Conservation (phyloP, 2,797 vertebrate species). For the Decapterus maruadsi region DNA sequence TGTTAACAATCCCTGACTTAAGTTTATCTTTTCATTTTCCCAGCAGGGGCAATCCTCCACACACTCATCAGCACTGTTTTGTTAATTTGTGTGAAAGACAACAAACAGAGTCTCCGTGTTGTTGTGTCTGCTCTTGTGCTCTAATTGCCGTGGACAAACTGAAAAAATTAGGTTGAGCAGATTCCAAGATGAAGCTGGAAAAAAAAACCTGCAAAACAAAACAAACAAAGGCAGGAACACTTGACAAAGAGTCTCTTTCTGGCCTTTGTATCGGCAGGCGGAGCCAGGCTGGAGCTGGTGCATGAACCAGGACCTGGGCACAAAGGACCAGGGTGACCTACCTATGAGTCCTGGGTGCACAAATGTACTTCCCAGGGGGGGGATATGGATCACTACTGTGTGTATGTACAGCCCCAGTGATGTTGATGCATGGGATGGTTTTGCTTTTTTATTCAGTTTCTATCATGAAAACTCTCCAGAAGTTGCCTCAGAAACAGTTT, state of each 20-base stretch:
- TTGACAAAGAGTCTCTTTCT: slow-evolving; percentile 41
- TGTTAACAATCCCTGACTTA: not conserved
- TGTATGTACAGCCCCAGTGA: too few relatives aligned
- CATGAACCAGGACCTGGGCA: too few relatives aligned
- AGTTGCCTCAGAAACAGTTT: too few relatives aligned
- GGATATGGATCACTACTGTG: not conserved
- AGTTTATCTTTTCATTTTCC: not conserved
- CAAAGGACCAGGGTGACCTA: slow-evolving; percentile 8
- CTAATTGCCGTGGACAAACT: slow-evolving; percentile 51
- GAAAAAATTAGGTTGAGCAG: slow-evolving; percentile 30
- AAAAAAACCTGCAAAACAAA: slow-evolving; percentile 18
- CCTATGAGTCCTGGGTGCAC: not conserved
- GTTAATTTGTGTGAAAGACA: slow-evolving; percentile 17
- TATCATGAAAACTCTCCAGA: too few relatives aligned
- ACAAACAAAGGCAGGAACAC: slow-evolving; percentile 44
- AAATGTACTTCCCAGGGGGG: too few relatives aligned
- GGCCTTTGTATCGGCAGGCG: slow-evolving; percentile 3
- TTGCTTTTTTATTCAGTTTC: too few relatives aligned
- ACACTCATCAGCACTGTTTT: slow-evolving; percentile 7
- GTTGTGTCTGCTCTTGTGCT: slow-evolving; percentile 24
- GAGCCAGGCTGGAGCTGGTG: not conserved
- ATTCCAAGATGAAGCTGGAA: slow-evolving; percentile 9
- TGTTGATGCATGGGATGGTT: too few relatives aligned
- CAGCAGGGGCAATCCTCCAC: not conserved
- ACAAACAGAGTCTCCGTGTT: slow-evolving; percentile 25